Conservation (phyloP, 2,797 vertebrate genomes). For the Falco naumanni region DNA sequence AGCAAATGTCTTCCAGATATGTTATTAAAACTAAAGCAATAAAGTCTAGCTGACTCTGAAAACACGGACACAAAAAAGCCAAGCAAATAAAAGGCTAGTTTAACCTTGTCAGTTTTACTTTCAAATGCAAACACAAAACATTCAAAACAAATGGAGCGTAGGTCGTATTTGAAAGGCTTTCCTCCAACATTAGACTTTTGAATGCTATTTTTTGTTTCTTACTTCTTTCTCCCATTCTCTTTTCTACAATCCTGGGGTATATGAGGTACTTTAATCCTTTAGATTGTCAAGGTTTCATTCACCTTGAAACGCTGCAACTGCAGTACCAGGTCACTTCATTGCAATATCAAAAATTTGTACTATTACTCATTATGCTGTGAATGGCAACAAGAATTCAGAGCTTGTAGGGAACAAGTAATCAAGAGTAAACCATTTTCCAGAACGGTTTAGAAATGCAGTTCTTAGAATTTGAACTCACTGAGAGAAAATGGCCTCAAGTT, state of each 20-base stretch:
- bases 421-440: background rate
- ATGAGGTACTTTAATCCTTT: background rate
- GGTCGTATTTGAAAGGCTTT: background rate
- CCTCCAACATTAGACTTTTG: background rate
- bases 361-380: background rate
- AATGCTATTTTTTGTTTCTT: background rate
- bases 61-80: background rate
- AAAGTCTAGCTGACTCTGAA: background rate
- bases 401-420: background rate
- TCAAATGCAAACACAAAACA: background rate
- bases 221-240: background rate
- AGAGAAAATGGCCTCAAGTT: background rate
- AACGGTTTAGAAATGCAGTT: background rate
- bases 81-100: background rate
- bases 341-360: background rate
- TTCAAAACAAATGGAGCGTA: background rate
- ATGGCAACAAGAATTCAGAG: background rate
- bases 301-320: background rate
- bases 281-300: background rate
- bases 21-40: background rate
- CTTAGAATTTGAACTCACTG: background rate
- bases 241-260: background rate
- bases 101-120: background rate
- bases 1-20: background rate
- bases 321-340: background rate